A percentile compares a stretch with the other conserved stretches of the same genome.
Conservation (phyloP, 2,888 invertebrate species). For the Scrobipalpa atriplicella region DNA sequence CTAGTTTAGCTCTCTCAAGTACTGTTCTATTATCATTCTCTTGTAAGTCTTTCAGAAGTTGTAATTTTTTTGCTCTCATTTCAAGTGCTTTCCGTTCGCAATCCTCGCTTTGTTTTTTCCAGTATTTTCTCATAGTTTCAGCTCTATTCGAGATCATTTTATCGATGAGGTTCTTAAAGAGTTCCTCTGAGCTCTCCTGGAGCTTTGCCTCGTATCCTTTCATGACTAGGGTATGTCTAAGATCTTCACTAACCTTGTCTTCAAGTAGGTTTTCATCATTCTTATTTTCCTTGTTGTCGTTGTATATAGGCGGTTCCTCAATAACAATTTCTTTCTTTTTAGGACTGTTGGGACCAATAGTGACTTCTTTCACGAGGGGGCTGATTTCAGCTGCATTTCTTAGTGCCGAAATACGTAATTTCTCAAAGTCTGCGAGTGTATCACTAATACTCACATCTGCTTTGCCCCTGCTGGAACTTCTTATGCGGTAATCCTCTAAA, state of each 20-base stretch:
- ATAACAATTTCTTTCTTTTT: conserved; percentile 42
- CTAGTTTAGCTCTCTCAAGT: conserved; percentile 67
- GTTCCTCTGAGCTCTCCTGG: conserved; percentile 55
- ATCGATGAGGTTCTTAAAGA: conserved; percentile 62
- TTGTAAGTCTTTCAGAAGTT: conserved; percentile 69
- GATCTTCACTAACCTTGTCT: conserved; percentile 64
- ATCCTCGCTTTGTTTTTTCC: conserved; percentile 63
- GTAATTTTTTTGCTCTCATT: conserved; percentile 63
- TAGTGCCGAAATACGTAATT: conserved; percentile 82
- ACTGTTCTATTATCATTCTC: conserved; percentile 78
- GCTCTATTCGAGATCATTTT: conserved; percentile 64
- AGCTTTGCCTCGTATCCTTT: conserved; percentile 63
- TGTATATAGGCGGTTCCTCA: conserved; percentile 27
- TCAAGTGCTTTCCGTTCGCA: conserved; percentile 67
- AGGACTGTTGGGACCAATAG: conserved; percentile 74
- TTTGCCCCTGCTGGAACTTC: conserved; percentile 44
- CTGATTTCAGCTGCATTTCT: conserved; percentile 82
- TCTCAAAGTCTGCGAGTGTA: conserved; percentile 68
- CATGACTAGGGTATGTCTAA: conserved; percentile 61
- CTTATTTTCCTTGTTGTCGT: conserved; percentile 40
- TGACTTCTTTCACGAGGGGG: conserved; percentile 75
- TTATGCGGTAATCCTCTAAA: conserved; percentile 40
- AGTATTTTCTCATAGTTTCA: conserved; percentile 59
- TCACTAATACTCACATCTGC: conserved; percentile 59
- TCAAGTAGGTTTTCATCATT: conserved; percentile 56